phyloP scores from a whole-genome alignment of 2,797 vertebrate genomes.

The Phrynocephalus vlangalii region DNA sequence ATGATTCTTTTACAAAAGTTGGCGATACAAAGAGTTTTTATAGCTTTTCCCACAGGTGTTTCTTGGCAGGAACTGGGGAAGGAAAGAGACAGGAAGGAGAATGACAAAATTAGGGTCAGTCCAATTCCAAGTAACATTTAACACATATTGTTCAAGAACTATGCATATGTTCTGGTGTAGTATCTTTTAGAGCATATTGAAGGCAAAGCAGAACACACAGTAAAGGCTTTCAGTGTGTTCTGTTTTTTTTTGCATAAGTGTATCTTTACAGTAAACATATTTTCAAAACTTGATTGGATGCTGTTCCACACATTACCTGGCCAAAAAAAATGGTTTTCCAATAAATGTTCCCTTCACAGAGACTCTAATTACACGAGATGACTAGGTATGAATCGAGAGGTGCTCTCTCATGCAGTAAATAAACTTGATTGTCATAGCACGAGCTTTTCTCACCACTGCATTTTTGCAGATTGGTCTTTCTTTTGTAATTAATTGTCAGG shows the following conservation, averaged over 20 bases:
- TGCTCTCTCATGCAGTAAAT: no score
- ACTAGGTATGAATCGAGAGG: no score
- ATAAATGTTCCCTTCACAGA: not conserved
- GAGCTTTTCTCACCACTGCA: no score
- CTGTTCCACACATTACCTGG: not conserved
- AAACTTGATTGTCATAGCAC: no score
- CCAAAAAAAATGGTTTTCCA: not conserved
- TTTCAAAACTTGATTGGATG: not conserved
- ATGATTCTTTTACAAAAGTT: constrained; percentile 50
- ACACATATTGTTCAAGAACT: constrained; percentile 15
- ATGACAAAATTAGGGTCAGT: constrained; percentile 5
- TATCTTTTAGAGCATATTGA: constrained; percentile 14
- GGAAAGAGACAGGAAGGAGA: not conserved
- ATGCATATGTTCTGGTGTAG: not conserved
- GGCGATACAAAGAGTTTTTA: constrained; percentile 61
- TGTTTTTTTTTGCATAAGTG: not conserved
- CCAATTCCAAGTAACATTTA: constrained; percentile 25
- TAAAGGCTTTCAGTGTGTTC: not conserved
- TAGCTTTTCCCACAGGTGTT: constrained; percentile 40
- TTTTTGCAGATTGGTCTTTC: no score
- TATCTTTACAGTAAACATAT: not conserved
- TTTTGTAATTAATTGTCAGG: no score
- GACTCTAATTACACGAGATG: not conserved
- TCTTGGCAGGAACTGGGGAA: constrained; percentile 15
- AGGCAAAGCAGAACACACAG: not conserved